Conservation (phyloP, 2,888 invertebrate species). For the Polyploca ridens region DNA sequence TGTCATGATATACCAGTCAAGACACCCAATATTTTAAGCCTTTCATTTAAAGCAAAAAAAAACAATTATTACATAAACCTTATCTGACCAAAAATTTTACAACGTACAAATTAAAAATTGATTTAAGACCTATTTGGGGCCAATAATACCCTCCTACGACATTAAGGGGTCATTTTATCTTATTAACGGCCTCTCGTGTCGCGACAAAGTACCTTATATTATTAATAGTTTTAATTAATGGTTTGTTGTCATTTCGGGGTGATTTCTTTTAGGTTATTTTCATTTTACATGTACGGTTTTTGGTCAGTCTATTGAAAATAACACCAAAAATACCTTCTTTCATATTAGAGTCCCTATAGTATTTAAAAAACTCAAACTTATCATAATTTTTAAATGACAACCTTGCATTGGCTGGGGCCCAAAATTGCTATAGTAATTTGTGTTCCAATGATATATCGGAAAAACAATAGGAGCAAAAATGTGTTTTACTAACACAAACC, state of each 20-base stretch:
- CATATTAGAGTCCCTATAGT: too few relatives aligned
- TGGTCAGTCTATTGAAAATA: too few relatives aligned
- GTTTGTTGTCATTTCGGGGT: neutral
- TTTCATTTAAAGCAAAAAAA: too few relatives aligned
- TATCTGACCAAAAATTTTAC: constrained; percentile 15
- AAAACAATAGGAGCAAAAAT: too few relatives aligned
- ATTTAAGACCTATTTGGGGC: constrained; percentile 51
- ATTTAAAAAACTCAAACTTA: too few relatives aligned
- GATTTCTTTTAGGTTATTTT: neutral
- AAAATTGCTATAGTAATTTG: too few relatives aligned
- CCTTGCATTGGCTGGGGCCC: too few relatives aligned
- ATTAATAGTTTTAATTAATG: constrained; percentile 48
- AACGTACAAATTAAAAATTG: constrained; percentile 61
- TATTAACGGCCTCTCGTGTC: constrained; percentile 72
- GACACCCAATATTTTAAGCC: too few relatives aligned
- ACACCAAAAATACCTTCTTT: too few relatives aligned
- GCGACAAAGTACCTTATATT: constrained; percentile 47
- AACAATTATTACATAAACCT: neutral
- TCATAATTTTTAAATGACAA: too few relatives aligned
- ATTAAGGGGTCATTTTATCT: constrained; percentile 57
- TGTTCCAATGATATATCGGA: too few relatives aligned
- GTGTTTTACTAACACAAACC: neutral
- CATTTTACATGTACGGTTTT: neutral
- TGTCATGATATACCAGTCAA: too few relatives aligned
- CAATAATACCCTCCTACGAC: constrained; percentile 64